Evolutionary conservation across 2,797 vertebrate species (phyloP).

Genomic region (Selene dorsalis): DNA sequence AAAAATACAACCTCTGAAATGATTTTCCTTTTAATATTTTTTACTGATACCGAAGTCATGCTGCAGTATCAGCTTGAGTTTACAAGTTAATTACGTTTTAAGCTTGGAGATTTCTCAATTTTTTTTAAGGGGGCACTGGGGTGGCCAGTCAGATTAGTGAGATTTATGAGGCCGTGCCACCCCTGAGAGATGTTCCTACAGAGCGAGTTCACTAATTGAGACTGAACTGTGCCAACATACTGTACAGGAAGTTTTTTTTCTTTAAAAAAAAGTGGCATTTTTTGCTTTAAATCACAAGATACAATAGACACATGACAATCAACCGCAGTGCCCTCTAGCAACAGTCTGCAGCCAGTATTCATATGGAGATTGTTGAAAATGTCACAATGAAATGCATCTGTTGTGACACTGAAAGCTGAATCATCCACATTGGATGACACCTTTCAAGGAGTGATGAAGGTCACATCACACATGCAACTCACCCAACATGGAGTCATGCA

Average conservation of each 20-base stretch:
- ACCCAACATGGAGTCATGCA: conserved; percentile 73
- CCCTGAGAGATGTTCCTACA: background rate
- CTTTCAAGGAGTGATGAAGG: conserved; percentile 67
- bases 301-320: conserved; percentile 40
- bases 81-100: conserved; percentile 8
- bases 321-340: conserved; percentile 47
- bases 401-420: conserved; percentile 73
- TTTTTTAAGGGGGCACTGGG: background rate
- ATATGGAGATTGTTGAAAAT: conserved; percentile 44
- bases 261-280: conserved; percentile 42
- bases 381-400: conserved; percentile 69
- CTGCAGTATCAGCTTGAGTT: background rate
- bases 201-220: conserved; percentile 38
- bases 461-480: conserved; percentile 74
- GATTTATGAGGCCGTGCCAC: background rate
- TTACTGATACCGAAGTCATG: conserved; percentile 1
- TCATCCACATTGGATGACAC: conserved; percentile 64
- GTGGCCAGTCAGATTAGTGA: background rate
- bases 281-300: conserved; percentile 25
- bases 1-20: conserved; percentile 2
- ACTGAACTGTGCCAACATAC: conserved; percentile 46
- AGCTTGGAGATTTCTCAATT: background rate
- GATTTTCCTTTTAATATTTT: conserved; percentile 10
- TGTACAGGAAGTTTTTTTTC: background rate
- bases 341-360: conserved; percentile 45